A percentile compares a stretch with the other conserved stretches of the same genome.
Evolutionary conservation across 2,888 invertebrate species (phyloP).

Genomic region (Dicycla oo): DNA sequence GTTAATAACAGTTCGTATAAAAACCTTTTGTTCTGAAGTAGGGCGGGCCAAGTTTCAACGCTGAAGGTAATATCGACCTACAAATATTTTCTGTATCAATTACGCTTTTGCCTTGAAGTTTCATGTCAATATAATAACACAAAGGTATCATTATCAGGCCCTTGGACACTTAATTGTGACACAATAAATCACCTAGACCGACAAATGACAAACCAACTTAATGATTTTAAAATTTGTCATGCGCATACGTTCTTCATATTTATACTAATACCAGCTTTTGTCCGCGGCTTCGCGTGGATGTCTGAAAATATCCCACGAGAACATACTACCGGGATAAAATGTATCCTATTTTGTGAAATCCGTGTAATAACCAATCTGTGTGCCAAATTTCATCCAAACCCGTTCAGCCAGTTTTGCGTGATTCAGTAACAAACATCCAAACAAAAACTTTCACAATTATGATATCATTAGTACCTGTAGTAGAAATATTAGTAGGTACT

Average conservation of each 20-base stretch:
- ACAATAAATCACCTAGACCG: constrained; percentile 30
- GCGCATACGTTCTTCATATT: not conserved
- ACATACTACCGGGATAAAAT: too few species aligned
- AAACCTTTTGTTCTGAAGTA: constrained; percentile 66
- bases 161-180: constrained; percentile 50
- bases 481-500: too few species aligned
- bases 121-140: constrained; percentile 63
- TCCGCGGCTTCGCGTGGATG: too few species aligned
- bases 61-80: constrained; percentile 61
- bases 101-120: constrained; percentile 62
- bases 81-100: constrained; percentile 64
- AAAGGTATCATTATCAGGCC: constrained; percentile 61
- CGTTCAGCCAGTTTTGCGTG: too few species aligned
- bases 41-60: constrained; percentile 69
- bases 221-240: constrained; percentile 17
- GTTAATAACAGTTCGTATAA: constrained; percentile 47
- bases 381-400: too few species aligned
- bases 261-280: too few species aligned
- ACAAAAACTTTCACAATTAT: too few species aligned
- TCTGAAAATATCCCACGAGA: too few species aligned
- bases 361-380: too few species aligned
- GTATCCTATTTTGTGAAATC: too few species aligned
- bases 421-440: too few species aligned
- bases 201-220: constrained; percentile 16
- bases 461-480: too few species aligned